Evolutionary conservation across 2,888 invertebrate species (phyloP), one percentile per base, ranked within the genome.

Genomic region (Yponomeuta sedellus): DNA sequence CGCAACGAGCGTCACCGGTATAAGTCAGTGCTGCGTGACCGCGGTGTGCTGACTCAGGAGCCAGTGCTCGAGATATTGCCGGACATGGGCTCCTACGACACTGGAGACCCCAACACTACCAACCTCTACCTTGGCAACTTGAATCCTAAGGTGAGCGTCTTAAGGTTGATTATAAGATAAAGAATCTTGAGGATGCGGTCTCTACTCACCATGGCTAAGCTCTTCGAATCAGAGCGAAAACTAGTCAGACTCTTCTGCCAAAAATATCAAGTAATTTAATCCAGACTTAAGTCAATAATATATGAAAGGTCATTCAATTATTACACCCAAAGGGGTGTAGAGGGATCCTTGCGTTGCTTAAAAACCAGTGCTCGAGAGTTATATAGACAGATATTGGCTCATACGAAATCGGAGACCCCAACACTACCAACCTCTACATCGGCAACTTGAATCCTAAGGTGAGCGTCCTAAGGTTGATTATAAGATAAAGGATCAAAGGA

Each of bases 401-500:
- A 0, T 97, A 97, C 81, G 98, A 98, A 85, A 96, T 96, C 68
- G 98, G 97, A 0, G 99, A 99, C 92, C 98, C 99, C 44, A 97
- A 96, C 75, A 99, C 99, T 1, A 99, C 99, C 64, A 99, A 99
- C 86, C 92, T 99, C 56, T 99, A 99, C 85, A 93, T 99, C 66
- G 99, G 99, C 68, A 99, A 99, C 85, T 93, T 99, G 44, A 98
- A 97, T 83, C 98, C 98, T 62, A 98, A 98, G 93, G 98, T 98
- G 68, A 69, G 58, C 25, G 2, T 25, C 25, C 5, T 25, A 25
- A 25, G 25, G 25, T 25, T 25, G 25, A 25, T 25, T 25, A 25
- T 25, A 25, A 1, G 25, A 25, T 25, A 25, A 25, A 19, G 20
- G 19, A 19, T 10, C 11, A 58, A n/a, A n/a, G n/a, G n/a, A 19